Conservation (phyloP, 2,797 vertebrate genomes). For the Sphenodon punctatus region DNA sequence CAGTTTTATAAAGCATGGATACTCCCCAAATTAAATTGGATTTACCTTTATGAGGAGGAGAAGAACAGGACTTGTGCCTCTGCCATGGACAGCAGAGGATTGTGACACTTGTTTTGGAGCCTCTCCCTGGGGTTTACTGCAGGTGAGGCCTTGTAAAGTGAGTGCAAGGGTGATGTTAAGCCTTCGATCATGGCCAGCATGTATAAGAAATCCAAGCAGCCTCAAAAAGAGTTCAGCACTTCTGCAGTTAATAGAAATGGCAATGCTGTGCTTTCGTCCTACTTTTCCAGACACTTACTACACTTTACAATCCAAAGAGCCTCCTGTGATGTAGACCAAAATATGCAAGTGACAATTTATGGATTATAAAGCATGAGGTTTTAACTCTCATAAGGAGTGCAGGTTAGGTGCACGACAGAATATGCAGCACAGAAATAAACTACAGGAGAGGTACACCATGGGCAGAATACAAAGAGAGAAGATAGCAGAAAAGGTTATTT, state of each 20-base stretch:
- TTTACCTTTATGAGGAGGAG: not conserved
- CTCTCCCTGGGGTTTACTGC: not conserved
- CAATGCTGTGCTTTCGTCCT: not conserved
- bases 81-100: not conserved
- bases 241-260: not conserved
- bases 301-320: not conserved
- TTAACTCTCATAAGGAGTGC: not conserved
- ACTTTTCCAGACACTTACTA: not conserved
- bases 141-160: not conserved
- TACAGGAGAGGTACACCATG: too few species aligned
- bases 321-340: not conserved
- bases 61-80: not conserved
- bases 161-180: not conserved
- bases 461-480: too few species aligned
- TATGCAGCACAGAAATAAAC: not conserved
- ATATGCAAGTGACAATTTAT: not conserved
- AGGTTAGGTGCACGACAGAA: not conserved
- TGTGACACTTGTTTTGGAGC: not conserved
- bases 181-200: not conserved
- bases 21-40: too few species aligned
- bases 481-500: too few species aligned
- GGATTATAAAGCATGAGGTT: not conserved
- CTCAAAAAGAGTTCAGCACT: not conserved
- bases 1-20: too few species aligned
- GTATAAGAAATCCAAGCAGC: not conserved